Evolutionary conservation across 2,113 vertebrate species (phyloP).

Genomic region (Pluvialis apricaria): DNA sequence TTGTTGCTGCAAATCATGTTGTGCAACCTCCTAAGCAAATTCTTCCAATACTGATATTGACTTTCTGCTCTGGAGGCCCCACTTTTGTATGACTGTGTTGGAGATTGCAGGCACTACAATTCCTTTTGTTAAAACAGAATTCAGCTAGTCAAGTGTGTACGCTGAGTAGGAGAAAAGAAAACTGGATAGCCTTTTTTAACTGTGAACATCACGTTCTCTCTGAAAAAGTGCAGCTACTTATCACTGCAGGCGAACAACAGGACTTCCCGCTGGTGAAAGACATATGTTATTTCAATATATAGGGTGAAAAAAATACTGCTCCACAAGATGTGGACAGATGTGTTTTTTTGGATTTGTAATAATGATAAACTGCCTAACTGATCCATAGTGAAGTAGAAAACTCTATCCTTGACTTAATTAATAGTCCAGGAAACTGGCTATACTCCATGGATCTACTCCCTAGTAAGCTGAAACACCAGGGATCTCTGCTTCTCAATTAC

Average conservation of each 20-base stretch:
- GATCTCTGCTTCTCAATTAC: background rate
- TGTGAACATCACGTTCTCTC: background rate
- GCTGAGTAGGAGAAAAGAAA: background rate
- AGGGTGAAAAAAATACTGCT: background rate
- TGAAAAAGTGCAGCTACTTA: background rate
- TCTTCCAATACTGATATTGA: background rate
- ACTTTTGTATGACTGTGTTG: background rate
- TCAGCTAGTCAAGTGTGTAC: background rate
- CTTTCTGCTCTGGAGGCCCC: background rate
- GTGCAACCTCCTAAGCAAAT: background rate
- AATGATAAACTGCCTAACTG: slow-evolving; percentile 1
- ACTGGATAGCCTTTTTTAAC: background rate
- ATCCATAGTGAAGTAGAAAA: slow-evolving; percentile 9
- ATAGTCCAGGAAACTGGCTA: background rate
- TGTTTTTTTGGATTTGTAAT: background rate
- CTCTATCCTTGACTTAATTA: background rate
- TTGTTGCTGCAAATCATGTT: background rate
- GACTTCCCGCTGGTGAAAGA: background rate
- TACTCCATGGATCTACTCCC: background rate
- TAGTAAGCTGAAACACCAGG: background rate
- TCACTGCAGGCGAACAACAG: background rate
- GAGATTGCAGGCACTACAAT: background rate
- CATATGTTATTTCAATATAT: background rate
- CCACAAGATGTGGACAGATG: background rate
- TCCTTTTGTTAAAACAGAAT: background rate